Percentiles rank a stretch among this genome's conserved stretches.
These are phyloP conservation scores for Thripadectes ignobilis DNA, from an alignment of 2,797 vertebrate species.

Conservation along the genomic window DNA sequence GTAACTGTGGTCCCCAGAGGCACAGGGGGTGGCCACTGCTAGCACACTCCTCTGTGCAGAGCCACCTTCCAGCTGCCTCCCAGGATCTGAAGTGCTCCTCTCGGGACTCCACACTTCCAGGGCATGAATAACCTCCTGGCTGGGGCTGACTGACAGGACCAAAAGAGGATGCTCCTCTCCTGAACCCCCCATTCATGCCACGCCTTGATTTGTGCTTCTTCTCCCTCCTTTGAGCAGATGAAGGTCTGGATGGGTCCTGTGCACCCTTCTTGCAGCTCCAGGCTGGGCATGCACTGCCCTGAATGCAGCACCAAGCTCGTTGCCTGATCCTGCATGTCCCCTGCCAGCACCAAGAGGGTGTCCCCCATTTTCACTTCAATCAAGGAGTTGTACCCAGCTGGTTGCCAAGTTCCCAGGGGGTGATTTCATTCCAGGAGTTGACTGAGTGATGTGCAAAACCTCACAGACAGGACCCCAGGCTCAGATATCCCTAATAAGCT, in stretches of 20 bases:
- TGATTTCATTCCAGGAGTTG: neutral
- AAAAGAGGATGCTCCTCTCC: neutral
- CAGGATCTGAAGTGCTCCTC: neutral
- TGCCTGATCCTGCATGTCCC: neutral
- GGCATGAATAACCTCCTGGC: neutral
- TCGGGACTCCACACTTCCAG: neutral
- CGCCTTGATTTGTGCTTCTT: neutral
- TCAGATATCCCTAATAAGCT: neutral
- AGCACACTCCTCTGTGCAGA: neutral
- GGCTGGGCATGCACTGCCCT: neutral
- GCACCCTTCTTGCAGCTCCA: neutral
- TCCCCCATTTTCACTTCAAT: neutral
- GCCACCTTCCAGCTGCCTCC: neutral
- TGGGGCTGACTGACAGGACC: neutral
- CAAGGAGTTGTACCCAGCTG: neutral
- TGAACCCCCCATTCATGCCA: neutral
- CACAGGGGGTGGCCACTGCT: neutral
- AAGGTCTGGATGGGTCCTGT: neutral
- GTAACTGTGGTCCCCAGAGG: neutral
- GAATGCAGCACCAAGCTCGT: neutral
- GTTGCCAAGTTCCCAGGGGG: neutral
- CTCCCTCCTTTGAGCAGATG: neutral
- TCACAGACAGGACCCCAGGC: neutral
- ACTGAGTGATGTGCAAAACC: neutral
- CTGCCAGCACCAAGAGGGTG: neutral